A percentile compares a stretch with the other conserved stretches of the same genome.
Evolutionary conservation across 2,797 vertebrate genomes (phyloP).

Genomic region (Dicrostonyx torquatus): DNA sequence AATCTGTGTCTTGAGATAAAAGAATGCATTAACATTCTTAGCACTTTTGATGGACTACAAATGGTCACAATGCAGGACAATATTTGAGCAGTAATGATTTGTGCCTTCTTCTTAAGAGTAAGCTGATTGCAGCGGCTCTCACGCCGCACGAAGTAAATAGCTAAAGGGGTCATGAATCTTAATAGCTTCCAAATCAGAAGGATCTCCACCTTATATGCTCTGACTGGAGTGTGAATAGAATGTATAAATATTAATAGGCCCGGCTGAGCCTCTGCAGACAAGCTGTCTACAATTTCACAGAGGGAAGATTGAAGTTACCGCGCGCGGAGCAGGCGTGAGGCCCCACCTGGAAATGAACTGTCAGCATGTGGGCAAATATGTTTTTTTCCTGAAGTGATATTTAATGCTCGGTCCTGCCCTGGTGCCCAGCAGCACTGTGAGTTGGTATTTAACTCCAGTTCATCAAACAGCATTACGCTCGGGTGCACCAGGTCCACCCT

Average conservation of each 20-base stretch:
- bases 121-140: conserved; percentile 84
- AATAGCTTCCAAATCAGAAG: conserved; percentile 88
- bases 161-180: conserved; percentile 88
- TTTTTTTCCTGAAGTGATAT: conserved; percentile 78
- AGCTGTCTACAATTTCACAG: conserved; percentile 87
- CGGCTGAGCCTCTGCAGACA: conserved; percentile 80
- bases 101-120: conserved; percentile 85
- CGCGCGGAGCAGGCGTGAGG: conserved; percentile 68
- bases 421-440: neutral
- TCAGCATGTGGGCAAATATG: conserved; percentile 84
- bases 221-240: conserved; percentile 85
- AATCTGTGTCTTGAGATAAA: conserved; percentile 84
- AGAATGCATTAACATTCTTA: conserved; percentile 85
- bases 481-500: neutral
- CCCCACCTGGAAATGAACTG: conserved; percentile 86
- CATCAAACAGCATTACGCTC: conserved; percentile 58
- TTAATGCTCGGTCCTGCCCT: conserved; percentile 69
- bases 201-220: conserved; percentile 86
- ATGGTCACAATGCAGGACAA: conserved; percentile 85
- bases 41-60: conserved; percentile 86
- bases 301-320: conserved; percentile 83
- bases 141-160: conserved; percentile 83
- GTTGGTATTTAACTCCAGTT: neutral
- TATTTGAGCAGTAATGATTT: conserved; percentile 88
- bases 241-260: conserved; percentile 88